Evolutionary conservation across 1,140 invertebrate genomes (phyloP).

Genomic region (Lepidurus couesii): DNA sequence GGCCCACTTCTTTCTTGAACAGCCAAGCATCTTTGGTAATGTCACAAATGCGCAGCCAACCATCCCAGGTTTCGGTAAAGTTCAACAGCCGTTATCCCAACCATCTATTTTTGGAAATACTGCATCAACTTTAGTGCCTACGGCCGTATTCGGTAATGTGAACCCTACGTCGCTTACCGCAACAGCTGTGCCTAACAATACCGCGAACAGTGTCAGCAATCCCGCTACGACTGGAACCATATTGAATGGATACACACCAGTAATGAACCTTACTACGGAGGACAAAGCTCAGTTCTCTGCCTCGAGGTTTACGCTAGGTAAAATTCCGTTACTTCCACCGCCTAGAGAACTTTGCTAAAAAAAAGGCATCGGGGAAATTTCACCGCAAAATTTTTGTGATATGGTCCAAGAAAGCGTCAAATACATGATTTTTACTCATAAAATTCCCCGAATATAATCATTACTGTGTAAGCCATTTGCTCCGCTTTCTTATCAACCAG

Average conservation of each 20-base stretch:
- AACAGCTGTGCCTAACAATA: background rate
- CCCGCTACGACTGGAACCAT: background rate
- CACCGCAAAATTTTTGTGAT: background rate
- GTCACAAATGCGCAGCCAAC: background rate
- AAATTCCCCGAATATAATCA: background rate
- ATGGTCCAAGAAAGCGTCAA: background rate
- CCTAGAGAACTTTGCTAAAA: constrained; percentile 9
- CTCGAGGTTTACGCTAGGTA: background rate
- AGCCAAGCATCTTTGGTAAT: background rate
- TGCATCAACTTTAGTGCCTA: background rate
- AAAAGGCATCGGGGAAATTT: background rate
- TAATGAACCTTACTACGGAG: background rate
- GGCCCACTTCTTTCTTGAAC: background rate
- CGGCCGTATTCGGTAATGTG: background rate
- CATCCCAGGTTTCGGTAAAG: background rate
- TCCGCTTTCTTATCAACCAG: background rate
- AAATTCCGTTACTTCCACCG: background rate
- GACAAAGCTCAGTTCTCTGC: background rate
- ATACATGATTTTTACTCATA: background rate
- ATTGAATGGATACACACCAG: background rate
- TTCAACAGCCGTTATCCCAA: background rate
- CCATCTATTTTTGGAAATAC: background rate
- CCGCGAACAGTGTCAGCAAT: background rate
- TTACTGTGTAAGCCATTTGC: background rate
- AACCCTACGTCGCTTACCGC: background rate